Base-by-base conservation (phyloP, 2,797 vertebrate genomes). In the Toxotes lorentzi region DNA sequence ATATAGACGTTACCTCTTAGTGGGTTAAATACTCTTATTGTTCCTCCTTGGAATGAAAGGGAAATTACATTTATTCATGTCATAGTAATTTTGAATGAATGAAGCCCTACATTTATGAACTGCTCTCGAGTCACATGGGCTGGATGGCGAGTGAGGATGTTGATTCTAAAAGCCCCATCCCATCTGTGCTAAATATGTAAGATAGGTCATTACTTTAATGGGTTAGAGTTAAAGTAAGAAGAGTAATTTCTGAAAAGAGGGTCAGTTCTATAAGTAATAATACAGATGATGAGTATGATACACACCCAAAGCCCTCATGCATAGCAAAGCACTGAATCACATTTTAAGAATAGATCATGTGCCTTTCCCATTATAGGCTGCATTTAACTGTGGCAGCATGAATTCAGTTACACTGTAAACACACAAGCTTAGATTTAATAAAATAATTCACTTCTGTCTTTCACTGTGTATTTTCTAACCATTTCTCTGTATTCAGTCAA, bases 331-430 rank as follows among this genome's bases (percentile, higher is more conserved):
- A 56, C 24, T 60, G 67, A 77, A 76, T 80, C 81, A 86, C 38
- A 43, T 5, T 73, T 77, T 76, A 84, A 79, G 48, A 88, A 84
- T 88, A 90, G 68, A 34, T 19, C 51, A 1, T 35, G 50, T 35
- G 12, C 53, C 10, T 53, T 67, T 23, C 0, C 59, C 47, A 34
- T 74, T 62, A 60, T 62, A 41, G 51, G 27, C 62, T 41, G 59
- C 34, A 62, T 73, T 76, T 54, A 79, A 61, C 68, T 0, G 14
- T 21, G 16, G 21, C 14, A 32, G 34, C 35, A 66, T 34, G 45
- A 34, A 75, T 66, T 61, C 43, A 60, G 60, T 23, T 58, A 27
- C 65, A 38, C 41, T 70, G 24, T 57, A 41, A 60, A 23, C 32
- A 27, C 41, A 35, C 6, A 30, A 21, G 1, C 45, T 56, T 50